These are phyloP conservation scores for Phragmatobia fuliginosa DNA, from an alignment of 2,888 invertebrate species.

Conservation along the genomic window DNA sequence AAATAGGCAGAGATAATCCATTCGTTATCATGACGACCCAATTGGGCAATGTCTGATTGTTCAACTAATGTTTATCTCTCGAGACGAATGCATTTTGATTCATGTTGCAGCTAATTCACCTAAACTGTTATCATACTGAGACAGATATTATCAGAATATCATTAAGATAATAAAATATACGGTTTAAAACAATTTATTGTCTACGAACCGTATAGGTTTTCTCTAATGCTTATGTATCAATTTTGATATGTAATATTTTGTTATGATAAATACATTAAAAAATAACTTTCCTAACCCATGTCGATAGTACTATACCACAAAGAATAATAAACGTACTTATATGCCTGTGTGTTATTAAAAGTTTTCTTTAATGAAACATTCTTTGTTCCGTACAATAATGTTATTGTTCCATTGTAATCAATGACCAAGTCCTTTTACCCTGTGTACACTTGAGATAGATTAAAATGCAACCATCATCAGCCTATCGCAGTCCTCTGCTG, in stretches of 20 bases:
- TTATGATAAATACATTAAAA: no score
- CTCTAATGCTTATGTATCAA: no score
- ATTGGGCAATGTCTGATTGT: slow-evolving; percentile 58
- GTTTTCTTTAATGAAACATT: not conserved
- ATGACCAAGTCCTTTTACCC: not conserved
- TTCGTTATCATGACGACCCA: slow-evolving; percentile 64
- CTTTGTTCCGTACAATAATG: not conserved
- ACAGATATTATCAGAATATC: not conserved
- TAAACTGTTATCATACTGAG: not conserved
- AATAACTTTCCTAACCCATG: not conserved
- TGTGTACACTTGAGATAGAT: not conserved
- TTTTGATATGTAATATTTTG: no score
- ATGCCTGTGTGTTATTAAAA: not conserved
- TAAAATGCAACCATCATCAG: no score
- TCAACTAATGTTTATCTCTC: slow-evolving; percentile 15
- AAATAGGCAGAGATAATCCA: slow-evolving; percentile 60
- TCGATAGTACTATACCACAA: no score
- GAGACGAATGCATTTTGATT: slow-evolving; percentile 1
- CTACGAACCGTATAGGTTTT: no score
- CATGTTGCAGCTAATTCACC: not conserved
- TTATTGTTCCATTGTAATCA: not conserved
- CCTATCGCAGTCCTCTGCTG: no score
- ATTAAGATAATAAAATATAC: not conserved
- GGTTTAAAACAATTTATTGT: no score
- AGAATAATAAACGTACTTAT: no score